phyloP scores from a whole-genome alignment of 1,140 invertebrate species.

The Hylaeus volcanicus region DNA sequence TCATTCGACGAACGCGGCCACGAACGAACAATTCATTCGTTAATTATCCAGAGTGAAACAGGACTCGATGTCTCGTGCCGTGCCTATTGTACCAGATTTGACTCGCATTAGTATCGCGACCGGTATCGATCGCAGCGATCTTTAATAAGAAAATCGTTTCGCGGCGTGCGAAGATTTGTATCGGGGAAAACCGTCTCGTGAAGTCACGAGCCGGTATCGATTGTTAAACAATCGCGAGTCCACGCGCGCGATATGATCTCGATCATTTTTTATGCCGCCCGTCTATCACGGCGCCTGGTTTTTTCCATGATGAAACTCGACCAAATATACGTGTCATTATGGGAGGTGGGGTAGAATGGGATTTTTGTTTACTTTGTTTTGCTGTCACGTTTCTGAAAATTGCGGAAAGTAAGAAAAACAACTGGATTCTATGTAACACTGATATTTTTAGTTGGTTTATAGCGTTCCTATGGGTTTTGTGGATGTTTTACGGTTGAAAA shows the following conservation, averaged over 20 bases:
- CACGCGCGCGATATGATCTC: conserved; percentile 19
- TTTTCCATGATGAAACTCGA: conserved; percentile 6
- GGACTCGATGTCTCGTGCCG: background rate
- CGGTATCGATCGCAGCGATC: conserved; percentile 30
- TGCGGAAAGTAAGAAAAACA: too few relatives aligned
- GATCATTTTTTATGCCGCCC: conserved; percentile 13
- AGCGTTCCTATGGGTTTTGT: too few relatives aligned
- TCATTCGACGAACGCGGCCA: background rate
- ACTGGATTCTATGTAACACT: too few relatives aligned
- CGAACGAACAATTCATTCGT: conserved; percentile 16
- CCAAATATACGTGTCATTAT: background rate
- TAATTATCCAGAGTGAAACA: conserved; percentile 28
- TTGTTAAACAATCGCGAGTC: conserved; percentile 28
- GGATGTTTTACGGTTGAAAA: too few relatives aligned
- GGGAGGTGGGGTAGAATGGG: too few relatives aligned
- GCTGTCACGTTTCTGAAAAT: too few relatives aligned
- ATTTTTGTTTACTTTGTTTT: too few relatives aligned
- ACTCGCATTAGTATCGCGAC: conserved; percentile 11
- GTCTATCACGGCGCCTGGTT: background rate
- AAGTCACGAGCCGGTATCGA: conserved; percentile 33
- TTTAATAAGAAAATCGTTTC: conserved; percentile 40
- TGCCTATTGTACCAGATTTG: conserved; percentile 5
- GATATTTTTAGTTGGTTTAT: too few relatives aligned
- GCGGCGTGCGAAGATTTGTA: conserved; percentile 37
- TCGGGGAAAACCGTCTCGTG: conserved; percentile 40